Percentiles rank a stretch among this genome's conserved stretches.
phyloP scores from a whole-genome alignment of 2,113 vertebrate species.

The Cephalopholis sonnerati region DNA sequence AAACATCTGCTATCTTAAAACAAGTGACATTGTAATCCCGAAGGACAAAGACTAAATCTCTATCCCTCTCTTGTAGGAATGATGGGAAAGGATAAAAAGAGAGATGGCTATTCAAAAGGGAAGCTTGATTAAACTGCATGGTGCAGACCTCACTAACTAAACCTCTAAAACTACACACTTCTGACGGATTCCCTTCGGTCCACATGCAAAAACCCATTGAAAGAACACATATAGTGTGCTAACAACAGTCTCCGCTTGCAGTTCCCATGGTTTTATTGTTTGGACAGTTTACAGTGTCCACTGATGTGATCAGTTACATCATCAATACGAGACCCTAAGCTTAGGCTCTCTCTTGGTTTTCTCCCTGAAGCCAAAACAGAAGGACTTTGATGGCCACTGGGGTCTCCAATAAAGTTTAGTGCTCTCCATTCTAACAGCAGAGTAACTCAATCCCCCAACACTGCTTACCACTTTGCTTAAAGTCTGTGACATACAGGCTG shows the following conservation, averaged over 20 bases:
- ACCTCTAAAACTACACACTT: slow-evolving; percentile 61
- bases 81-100: slow-evolving; percentile 79
- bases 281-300: slow-evolving; percentile 83
- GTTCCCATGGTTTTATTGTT: slow-evolving; percentile 85
- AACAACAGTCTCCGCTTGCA: slow-evolving; percentile 86
- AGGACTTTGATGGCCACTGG: slow-evolving; percentile 81
- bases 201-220: slow-evolving; percentile 70
- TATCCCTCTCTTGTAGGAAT: slow-evolving; percentile 67
- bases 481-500: slow-evolving; percentile 69
- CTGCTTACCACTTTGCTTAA: slow-evolving; percentile 76
- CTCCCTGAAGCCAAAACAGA: slow-evolving; percentile 82
- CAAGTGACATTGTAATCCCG: slow-evolving; percentile 88
- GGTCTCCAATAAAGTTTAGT: slow-evolving; percentile 85
- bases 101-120: slow-evolving; percentile 77
- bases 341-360: slow-evolving; percentile 52
- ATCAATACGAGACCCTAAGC: slow-evolving; percentile 83
- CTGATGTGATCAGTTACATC: slow-evolving; percentile 87
- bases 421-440: slow-evolving; percentile 81
- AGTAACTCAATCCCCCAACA: slow-evolving; percentile 76
- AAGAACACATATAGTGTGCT: slow-evolving; percentile 72
- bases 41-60: slow-evolving; percentile 86
- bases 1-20: slow-evolving; percentile 88
- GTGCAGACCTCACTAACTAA: slow-evolving; percentile 84
- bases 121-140: slow-evolving; percentile 87
- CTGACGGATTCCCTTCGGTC: slow-evolving; percentile 47